Evolutionary conservation across 2,888 invertebrate genomes (phyloP), one percentile per base, ranked within the genome.

Genomic region (Papilio protenor): DNA sequence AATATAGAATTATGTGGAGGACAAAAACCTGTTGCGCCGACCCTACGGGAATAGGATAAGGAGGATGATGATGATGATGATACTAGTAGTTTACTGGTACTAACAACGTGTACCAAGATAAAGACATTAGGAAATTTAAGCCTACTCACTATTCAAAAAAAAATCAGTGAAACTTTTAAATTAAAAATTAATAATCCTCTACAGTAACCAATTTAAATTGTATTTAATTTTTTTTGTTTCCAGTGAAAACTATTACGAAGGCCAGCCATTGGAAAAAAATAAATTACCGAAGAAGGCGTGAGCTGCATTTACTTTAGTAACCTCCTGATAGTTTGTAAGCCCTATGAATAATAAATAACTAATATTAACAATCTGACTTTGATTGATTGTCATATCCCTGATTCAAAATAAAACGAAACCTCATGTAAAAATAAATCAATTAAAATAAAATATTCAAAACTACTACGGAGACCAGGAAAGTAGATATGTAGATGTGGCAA

Each of bases 161-260:
- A 4, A 52, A 18, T 52, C 18, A 16, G 52, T 5, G 5, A 5
- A 52, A 49, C 49, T 16, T 55, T 57, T 23, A 55, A 57, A 27
- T 23, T 69, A 18, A 40, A 47, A 52, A 49, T 27, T 49, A 52
- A 23, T 64, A 47, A 23, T 23, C 4, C 1, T 27, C 23, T 23
- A 61, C 14, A 6, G 12, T 27, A 6, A 23, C 14, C 23, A 1
- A 5, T 77, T 72, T 70, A 21, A 69, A 2, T 57, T 73, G 16
- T 40, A 61, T 73, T 70, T 18, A 16, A 52, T 80, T 76, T 78
- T 76, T 78, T 80, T 83, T 87, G 82, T 96, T 78, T 78, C 27
- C 75, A 96, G 96, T 89, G 96, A 96, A 94, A 96, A 96, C 88
- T 96, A 95, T 93, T 96, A 95, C 90, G 96, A 96, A 82, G 96